These are phyloP conservation scores for Oryzias dopingdopingensis DNA, from an alignment of 2,797 vertebrate species.

Conservation along the genomic window DNA sequence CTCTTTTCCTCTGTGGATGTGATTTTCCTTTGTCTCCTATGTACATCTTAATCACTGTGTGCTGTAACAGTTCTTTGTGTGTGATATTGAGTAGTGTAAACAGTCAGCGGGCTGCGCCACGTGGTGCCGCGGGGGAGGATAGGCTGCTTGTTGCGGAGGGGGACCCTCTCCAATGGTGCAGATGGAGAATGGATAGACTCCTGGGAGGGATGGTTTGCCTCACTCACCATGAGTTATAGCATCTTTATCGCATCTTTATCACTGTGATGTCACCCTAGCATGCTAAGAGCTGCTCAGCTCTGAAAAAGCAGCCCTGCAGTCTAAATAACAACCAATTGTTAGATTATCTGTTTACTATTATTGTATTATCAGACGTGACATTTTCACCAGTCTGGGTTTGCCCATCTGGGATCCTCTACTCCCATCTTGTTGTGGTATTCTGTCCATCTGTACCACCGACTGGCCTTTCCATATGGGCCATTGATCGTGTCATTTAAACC, in stretches of 20 bases:
- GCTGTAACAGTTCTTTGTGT: constrained; percentile 66
- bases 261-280: constrained; percentile 32
- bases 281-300: constrained; percentile 16
- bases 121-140: constrained; percentile 58
- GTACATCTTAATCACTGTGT: constrained; percentile 47
- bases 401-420: constrained; percentile 50
- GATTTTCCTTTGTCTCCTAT: constrained; percentile 56
- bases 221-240: constrained; percentile 65
- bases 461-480: constrained; percentile 50
- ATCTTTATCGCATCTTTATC: constrained; percentile 66
- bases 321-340: constrained; percentile 44
- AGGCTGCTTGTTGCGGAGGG: constrained; percentile 46
- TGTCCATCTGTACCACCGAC: constrained; percentile 61
- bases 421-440: constrained; percentile 53
- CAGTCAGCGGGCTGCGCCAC: constrained; percentile 63
- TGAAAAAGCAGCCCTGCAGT: constrained; percentile 4
- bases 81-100: constrained; percentile 68
- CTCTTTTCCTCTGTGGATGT: constrained; percentile 27
- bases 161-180: constrained; percentile 65
- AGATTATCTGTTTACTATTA: constrained; percentile 20
- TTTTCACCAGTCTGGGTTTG: constrained; percentile 37
- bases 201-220: constrained; percentile 55
- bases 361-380: constrained; percentile 42
- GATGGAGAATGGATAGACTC: constrained; percentile 72
- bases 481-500: constrained; percentile 51